Evolutionary conservation across 2,797 vertebrate species (phyloP), one percentile per base, ranked within the genome.

Genomic region (Argyrosomus regius): DNA sequence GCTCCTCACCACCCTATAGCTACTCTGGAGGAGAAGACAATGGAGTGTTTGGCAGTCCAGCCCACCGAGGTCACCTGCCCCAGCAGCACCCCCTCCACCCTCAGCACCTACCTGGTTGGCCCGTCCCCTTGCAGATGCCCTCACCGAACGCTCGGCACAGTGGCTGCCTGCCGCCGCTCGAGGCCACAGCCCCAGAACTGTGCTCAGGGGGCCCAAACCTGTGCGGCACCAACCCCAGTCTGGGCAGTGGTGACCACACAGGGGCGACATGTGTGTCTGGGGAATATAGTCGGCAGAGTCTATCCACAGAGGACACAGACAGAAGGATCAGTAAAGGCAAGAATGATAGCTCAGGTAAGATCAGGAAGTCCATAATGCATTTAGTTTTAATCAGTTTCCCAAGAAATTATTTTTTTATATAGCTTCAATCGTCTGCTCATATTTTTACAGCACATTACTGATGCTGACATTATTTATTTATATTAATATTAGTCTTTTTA

Each of bases 311-410:
- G 50, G 96, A 97, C 70, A 88, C 94, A 11, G 96, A 97, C 87
- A 96, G 96, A 89, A 92, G 96, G 80, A 93, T 87, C 68, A 89
- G 93, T 83, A 97, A 97, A 86, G 94, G 95, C 77, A 97, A 96
- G 92, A 96, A 93, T 90, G 96, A 97, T 83, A 96, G 94, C 82
- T 96, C 96, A 95, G 97, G 97, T 97, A 95, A 95, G 92, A 49
- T 3, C 62, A 56, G 39, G 7, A 65, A 28, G 53, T 50, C 16
- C 5, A 13, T n/a, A 5, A 26, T 50, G 24, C 1, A 31, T 54
- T 73, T 17, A 12, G 0, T 35, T 50, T 52, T 6, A 7, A 48
- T 10, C 58, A 54, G 12, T 26, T n/a, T 26, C 35, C 14, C 11
- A 6, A n/a, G 4, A 69, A 54, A 43, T 1, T 7, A 3, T 13